Percentiles rank a stretch among this genome's conserved stretches.
phyloP scores from a whole-genome alignment of 1,140 invertebrate genomes.

The Mercenaria mercenaria region DNA sequence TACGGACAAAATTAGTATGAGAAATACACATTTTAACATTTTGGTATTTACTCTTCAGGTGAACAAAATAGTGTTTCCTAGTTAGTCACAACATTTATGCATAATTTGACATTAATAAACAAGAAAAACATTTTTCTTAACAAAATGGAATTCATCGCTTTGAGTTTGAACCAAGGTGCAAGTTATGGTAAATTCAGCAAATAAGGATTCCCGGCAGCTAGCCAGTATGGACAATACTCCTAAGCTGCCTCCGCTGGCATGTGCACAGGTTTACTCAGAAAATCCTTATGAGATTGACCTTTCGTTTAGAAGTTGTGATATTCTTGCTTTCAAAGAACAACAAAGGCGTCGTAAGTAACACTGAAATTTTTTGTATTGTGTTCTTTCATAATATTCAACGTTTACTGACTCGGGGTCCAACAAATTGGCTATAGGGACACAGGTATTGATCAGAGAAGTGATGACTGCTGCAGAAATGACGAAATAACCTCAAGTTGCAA shows the following conservation, averaged over 20 bases:
- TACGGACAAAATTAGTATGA: conserved; percentile 32
- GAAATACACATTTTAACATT: conserved; percentile 24
- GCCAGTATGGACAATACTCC: conserved; percentile 57
- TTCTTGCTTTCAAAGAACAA: conserved; percentile 54
- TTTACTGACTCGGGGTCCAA: no score
- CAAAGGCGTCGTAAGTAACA: conserved; percentile 42
- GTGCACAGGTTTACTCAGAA: conserved; percentile 55
- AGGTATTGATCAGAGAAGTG: no score
- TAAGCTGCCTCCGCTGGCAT: conserved; percentile 38
- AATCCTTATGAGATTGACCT: conserved; percentile 62
- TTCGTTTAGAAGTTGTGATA: conserved; percentile 59
- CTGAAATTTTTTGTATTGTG: background rate
- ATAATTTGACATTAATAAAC: no score
- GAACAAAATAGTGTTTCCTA: no score
- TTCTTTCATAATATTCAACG: background rate
- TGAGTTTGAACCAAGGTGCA: background rate
- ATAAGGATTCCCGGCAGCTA: conserved; percentile 12
- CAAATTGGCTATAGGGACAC: no score
- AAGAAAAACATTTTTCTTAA: no score
- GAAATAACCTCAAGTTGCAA: no score
- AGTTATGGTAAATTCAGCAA: conserved; percentile 54
- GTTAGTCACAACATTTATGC: no score
- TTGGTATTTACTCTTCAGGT: conserved; percentile 31
- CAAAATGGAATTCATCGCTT: no score
- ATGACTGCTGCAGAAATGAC: no score